These are phyloP conservation scores for Cremastinae sp. DNA, from an alignment of 2,888 invertebrate genomes.

Conservation along the genomic window DNA sequence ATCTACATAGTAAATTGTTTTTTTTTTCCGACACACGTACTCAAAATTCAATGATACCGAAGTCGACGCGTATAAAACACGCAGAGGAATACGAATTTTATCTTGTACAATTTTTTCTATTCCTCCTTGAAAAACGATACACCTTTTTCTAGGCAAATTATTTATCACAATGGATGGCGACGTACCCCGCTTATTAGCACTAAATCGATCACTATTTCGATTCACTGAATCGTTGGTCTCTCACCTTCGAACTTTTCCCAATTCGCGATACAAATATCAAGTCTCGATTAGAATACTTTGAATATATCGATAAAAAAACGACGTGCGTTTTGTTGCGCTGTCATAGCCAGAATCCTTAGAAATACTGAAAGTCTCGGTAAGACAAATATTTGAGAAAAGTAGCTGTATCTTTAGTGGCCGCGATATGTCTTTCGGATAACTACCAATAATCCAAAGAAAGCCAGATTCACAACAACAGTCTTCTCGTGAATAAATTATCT, in stretches of 20 bases:
- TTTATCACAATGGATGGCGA: constrained; percentile 61
- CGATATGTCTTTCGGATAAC: constrained; percentile 55
- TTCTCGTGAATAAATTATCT: too few species aligned
- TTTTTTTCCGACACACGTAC: constrained; percentile 16
- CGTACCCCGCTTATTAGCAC: constrained; percentile 48
- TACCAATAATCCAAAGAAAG: constrained; percentile 35
- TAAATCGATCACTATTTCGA: constrained; percentile 59
- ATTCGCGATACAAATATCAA: constrained; percentile 39
- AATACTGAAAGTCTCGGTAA: not conserved
- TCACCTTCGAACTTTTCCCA: constrained; percentile 9
- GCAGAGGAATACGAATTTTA: constrained; percentile 12
- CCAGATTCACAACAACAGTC: constrained; percentile 28
- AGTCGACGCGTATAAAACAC: constrained; percentile 27
- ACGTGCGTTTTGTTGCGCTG: constrained; percentile 11
- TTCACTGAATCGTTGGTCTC: constrained; percentile 58
- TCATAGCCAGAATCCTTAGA: constrained; percentile 24
- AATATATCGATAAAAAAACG: constrained; percentile 38
- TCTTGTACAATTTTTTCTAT: constrained; percentile 10
- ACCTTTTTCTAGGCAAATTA: constrained; percentile 54
- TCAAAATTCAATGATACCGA: constrained; percentile 13
- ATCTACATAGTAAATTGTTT: constrained; percentile 43
- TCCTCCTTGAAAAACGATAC: constrained; percentile 35
- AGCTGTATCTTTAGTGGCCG: constrained; percentile 40
- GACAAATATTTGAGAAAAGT: constrained; percentile 25
- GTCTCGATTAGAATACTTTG: constrained; percentile 28